These are phyloP conservation scores for Delichon dasypus DNA, from an alignment of 2,797 vertebrate genomes.

Conservation along the genomic window DNA sequence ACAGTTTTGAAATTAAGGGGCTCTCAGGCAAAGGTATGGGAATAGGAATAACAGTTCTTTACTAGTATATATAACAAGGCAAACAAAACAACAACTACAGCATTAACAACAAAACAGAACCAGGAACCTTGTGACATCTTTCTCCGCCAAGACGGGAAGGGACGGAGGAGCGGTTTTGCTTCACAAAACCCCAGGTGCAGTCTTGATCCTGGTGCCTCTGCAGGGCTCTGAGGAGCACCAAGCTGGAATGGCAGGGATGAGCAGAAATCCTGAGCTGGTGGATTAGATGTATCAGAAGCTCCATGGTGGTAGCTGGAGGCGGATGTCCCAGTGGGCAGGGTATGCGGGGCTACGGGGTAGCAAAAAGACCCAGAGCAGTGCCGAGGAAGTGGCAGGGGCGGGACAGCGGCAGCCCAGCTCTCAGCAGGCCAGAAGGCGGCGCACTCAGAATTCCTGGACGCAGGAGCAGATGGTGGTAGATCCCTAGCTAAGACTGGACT, in stretches of 20 bases:
- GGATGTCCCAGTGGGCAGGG: not conserved
- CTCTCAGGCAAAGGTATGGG: not conserved
- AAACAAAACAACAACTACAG: not conserved
- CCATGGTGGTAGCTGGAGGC: not conserved
- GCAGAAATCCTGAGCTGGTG: not conserved
- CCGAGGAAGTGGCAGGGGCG: too few relatives aligned
- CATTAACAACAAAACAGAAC: not conserved
- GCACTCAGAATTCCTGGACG: not conserved
- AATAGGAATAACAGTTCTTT: not conserved
- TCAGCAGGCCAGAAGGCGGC: not conserved
- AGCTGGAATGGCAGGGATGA: not conserved
- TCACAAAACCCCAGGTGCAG: not conserved
- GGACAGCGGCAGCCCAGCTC: not conserved
- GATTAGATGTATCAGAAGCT: not conserved
- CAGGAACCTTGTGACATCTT: not conserved
- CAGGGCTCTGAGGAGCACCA: not conserved
- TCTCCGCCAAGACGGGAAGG: not conserved
- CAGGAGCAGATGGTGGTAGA: not conserved
- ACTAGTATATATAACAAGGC: not conserved
- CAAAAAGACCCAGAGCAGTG: not conserved
- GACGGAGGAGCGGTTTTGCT: not conserved
- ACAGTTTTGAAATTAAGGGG: not conserved
- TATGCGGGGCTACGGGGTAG: not conserved
- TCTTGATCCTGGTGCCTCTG: not conserved
- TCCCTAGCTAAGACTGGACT: not conserved